Evolutionary conservation across 2,797 vertebrate genomes (phyloP).

Genomic region (Triplophysa yarkandensis): DNA sequence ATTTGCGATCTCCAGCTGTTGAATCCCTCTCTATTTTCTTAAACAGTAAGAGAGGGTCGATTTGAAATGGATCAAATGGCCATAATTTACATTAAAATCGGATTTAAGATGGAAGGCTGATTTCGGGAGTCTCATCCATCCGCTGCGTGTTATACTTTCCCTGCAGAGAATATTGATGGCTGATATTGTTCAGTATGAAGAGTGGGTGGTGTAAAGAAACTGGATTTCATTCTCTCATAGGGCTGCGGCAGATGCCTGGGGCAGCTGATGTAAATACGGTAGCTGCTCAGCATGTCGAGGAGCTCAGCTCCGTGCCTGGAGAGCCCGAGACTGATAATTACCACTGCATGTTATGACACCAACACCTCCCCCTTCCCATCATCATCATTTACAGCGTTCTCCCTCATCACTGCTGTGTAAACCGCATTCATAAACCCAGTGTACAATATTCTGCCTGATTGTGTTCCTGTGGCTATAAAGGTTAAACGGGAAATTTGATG

Average conservation of each 20-base stretch:
- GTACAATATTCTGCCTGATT: background rate
- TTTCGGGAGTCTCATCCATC: constrained; percentile 1
- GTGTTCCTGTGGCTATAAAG: constrained; percentile 9
- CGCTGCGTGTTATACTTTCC: constrained; percentile 4
- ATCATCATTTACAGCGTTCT: constrained; percentile 25
- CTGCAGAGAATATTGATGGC: constrained; percentile 18
- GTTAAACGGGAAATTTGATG: constrained; percentile 24
- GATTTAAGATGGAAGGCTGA: constrained; percentile 1
- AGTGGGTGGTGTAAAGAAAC: constrained; percentile 61
- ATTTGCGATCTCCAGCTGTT: background rate
- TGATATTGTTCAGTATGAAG: constrained; percentile 43
- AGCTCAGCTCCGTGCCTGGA: constrained; percentile 44
- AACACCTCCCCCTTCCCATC: constrained; percentile 9
- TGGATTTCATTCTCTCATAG: constrained; percentile 59
- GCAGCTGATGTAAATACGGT: constrained; percentile 56
- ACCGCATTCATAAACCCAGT: background rate
- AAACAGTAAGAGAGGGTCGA: background rate
- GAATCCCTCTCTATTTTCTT: background rate
- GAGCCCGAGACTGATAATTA: constrained; percentile 46
- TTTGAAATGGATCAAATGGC: constrained; percentile 19
- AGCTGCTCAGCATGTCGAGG: constrained; percentile 35
- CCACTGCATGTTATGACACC: constrained; percentile 23
- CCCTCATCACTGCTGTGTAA: constrained; percentile 3
- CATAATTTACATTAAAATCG: constrained; percentile 15
- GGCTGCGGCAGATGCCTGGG: constrained; percentile 55